Conservation (phyloP, 23 tunicate species). For the Diplosoma virens region DNA sequence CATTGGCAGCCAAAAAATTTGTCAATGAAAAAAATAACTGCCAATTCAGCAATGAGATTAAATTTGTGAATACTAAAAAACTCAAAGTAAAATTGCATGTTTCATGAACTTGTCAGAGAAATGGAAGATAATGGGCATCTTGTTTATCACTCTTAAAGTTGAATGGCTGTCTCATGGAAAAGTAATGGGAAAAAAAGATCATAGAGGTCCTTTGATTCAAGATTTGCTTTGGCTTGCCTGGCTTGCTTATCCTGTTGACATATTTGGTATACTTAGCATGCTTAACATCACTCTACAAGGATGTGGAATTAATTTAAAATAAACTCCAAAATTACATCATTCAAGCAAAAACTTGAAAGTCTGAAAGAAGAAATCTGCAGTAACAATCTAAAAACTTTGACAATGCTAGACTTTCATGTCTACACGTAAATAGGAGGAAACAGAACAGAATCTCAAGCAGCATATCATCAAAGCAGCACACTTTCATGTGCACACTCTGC, state of each 20-base stretch:
- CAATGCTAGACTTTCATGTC: too few relatives aligned
- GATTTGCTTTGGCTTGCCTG: too few relatives aligned
- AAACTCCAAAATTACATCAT: constrained; percentile 9
- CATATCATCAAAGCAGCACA: constrained; percentile 34
- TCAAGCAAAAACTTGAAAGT: too few relatives aligned
- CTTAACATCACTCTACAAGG: constrained; percentile 56
- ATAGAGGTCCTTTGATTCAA: constrained; percentile 46
- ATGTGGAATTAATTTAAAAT: constrained; percentile 43
- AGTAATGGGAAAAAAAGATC: constrained; percentile 48
- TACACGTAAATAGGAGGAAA: too few relatives aligned
- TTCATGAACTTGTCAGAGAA: constrained; percentile 68
- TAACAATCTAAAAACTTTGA: constrained; percentile 49
- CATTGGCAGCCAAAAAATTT: constrained; percentile 57
- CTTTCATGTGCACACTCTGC: constrained; percentile 45
- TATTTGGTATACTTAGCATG: constrained; percentile 32
- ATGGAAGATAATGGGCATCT: constrained; percentile 59
- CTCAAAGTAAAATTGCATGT: constrained; percentile 48
- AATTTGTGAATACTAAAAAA: constrained; percentile 43
- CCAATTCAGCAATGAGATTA: constrained; percentile 51
- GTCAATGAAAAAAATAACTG: constrained; percentile 52
- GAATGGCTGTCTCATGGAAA: constrained; percentile 62
- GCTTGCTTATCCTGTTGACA: constrained; percentile 34
- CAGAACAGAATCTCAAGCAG: too few relatives aligned
- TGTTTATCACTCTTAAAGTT: constrained; percentile 60
- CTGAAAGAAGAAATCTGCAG: constrained; percentile 53